Evolutionary conservation across 2,888 invertebrate genomes (phyloP), one percentile per base, ranked within the genome.

Genomic region (Pogonocherus hispidulus): DNA sequence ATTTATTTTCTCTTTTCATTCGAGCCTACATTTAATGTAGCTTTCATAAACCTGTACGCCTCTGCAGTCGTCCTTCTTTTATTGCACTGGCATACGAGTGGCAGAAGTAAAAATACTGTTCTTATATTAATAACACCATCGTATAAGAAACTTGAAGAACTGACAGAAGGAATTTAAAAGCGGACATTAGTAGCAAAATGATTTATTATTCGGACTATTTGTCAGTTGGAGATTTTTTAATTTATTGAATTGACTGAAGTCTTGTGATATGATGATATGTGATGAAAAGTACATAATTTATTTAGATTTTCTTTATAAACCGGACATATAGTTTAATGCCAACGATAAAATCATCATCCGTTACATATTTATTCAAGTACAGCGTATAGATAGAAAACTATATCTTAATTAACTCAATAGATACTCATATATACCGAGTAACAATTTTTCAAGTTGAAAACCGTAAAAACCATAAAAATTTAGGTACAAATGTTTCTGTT

Each of bases 121-220:
- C 22, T 44, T 44, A 57, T 57, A 57, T 57, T 57, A 46, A 56
- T 41, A 37, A 46, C 57, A 27, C 16, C 52, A 14, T 41, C 22
- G 23, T 46, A 44, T 22, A 14, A 57, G 41, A 44, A 57, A 44
- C 57, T 22, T 41, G 57, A 19, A 27, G n/a, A 57, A 57, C 44
- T 23, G 57, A 57, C 57, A 46, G 23, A 57, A 16, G 57, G 57
- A 57, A 57, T 57, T 57, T 57, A 46, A 57, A 46, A 57, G 57
- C 44, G 57, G 44, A 23, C 46, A 23, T 57, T 41, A 41, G 35
- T n/a, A 57, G 16, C 9, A 14, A 57, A 46, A 20, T 57, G 57
- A 57, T 57, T 57, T 57, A 57, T 57, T 46, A 46, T 57, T 57
- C 55, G 14, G 11, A 56, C 37, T 41, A 20, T 56, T 51, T 51